phyloP scores from a whole-genome alignment of 2,888 invertebrate species.

The Harpalus rufipes region DNA sequence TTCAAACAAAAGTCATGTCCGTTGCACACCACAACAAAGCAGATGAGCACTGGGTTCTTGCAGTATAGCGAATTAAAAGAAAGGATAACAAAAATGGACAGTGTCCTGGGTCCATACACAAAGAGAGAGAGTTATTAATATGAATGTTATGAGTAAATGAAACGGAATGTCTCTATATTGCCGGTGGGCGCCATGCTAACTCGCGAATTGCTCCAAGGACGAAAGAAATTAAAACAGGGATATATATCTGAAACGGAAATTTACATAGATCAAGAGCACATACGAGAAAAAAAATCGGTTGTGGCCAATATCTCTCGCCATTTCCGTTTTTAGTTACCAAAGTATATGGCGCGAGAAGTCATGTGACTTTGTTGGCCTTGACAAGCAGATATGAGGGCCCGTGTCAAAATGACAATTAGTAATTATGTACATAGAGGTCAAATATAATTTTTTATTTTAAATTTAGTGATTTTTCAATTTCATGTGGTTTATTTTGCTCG shows the following conservation, averaged over 20 bases:
- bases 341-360: too few species aligned
- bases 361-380: too few species aligned
- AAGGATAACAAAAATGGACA: neutral
- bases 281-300: neutral
- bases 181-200: constrained; percentile 35
- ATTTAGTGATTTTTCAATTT: too few species aligned
- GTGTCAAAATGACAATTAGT: too few species aligned
- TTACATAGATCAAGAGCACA: neutral
- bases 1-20: neutral
- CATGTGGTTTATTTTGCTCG: too few species aligned
- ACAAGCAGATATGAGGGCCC: too few species aligned
- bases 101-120: neutral
- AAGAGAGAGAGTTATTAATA: constrained; percentile 28
- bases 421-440: too few species aligned
- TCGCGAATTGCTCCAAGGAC: constrained; percentile 8
- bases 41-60: neutral
- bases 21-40: neutral
- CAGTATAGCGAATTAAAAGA: neutral
- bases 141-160: constrained; percentile 27
- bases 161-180: constrained; percentile 36
- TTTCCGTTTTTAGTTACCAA: too few species aligned
- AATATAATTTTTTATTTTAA: too few species aligned
- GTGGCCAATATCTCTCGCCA: too few species aligned
- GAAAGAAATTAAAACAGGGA: constrained; percentile 11
- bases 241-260: constrained; percentile 11